Evolutionary conservation across 2,797 vertebrate species (phyloP), one percentile per base, ranked within the genome.

Genomic region (Paedocypris micromegethes): DNA sequence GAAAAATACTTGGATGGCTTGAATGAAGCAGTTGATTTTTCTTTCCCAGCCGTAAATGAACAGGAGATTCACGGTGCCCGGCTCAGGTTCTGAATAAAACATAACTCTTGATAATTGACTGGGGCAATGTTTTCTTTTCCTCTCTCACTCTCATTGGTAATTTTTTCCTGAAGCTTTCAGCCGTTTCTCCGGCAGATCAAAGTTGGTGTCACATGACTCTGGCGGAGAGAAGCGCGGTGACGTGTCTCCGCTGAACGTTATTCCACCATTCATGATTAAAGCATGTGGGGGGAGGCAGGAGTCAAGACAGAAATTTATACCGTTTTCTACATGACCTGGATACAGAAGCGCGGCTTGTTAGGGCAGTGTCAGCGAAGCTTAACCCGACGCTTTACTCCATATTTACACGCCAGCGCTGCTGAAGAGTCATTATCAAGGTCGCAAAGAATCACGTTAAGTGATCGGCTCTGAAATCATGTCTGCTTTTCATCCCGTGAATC

Each of bases 101-200:
- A 85, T 85, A 80, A 75, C 64, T 65, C 62, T 75, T 81, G 82
- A 77, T 88, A 85, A 88, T 85, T 87, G 80, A 76, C 81, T 76
- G 57, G 78, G 78, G 72, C 77, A 66, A 78, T 85, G 80, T 83
- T 80, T 70, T 79, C 77, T 79, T 79, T 79, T 81, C 74, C 68
- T 84, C 85, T 53, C 65, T 72, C 72, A 59, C 58, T 62, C 77
- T 87, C 85, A 87, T 87, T 90, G 88, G 89, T 88, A 88, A 87
- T 87, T 75, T 75, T 87, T 80, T 88, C 83, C 81, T 71, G 80
- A 80, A 88, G 86, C 86, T 64, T 80, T 81, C 83, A 86, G 78
- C 83, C 81, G 78, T 84, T 75, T 86, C 85, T 80, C 79, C 64
- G 71, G 55, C 63, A 88, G 87, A 90, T 90, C 88, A 90, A 90